Percentiles rank a stretch among this genome's conserved stretches.
Conservation (phyloP, 2,888 invertebrate species). For the Lymantria dispar region DNA sequence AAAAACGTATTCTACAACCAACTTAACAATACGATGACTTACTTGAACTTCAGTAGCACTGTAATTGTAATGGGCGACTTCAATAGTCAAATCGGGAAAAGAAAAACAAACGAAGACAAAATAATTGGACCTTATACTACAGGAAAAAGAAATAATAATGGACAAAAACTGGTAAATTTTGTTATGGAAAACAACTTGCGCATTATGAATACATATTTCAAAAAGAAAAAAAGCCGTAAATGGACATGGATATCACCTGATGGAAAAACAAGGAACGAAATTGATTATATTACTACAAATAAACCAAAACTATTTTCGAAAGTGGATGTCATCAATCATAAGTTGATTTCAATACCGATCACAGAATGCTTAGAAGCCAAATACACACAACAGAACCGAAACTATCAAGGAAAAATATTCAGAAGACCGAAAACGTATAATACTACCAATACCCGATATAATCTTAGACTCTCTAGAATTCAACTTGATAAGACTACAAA, state of each 20-base stretch:
- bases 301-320: background rate
- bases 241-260: background rate
- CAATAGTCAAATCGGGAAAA: background rate
- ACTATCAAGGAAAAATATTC: background rate
- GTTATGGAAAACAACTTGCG: slow-evolving; percentile 1
- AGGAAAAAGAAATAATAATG: slow-evolving; percentile 1
- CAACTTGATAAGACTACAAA: background rate
- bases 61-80: slow-evolving; percentile 1
- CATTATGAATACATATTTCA: background rate
- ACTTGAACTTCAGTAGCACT: slow-evolving; percentile 1
- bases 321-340: background rate
- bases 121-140: background rate
- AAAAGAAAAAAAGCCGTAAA: background rate
- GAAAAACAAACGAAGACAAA: slow-evolving; percentile 1
- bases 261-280: background rate
- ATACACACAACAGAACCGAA: background rate
- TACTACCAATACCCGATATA: background rate
- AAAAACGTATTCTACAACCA: slow-evolving; percentile 5
- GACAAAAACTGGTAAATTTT: background rate
- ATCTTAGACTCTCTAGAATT: background rate
- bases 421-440: background rate
- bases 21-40: background rate
- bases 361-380: slow-evolving; percentile 2
- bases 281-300: background rate
- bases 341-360: slow-evolving; percentile 3